Conservation (phyloP, 2,113 vertebrate genomes). For the Lanius ludovicianus region DNA sequence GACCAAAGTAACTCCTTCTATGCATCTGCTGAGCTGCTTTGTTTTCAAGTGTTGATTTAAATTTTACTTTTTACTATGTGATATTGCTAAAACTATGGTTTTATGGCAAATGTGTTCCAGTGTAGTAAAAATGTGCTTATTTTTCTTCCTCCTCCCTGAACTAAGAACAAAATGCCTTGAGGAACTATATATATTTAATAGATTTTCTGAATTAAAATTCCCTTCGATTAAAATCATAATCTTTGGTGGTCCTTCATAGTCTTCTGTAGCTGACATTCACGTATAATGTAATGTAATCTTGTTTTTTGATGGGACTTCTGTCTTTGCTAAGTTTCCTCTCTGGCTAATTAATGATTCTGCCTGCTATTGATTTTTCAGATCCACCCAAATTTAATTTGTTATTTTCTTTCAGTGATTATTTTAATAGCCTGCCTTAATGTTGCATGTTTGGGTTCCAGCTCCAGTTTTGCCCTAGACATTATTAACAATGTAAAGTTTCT, state of each 20-base stretch:
- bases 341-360: neutral
- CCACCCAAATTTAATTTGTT: neutral
- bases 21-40: neutral
- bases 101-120: conserved; percentile 51
- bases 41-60: conserved; percentile 35
- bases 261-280: neutral
- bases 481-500: neutral
- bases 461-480: neutral
- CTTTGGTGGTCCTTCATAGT: conserved; percentile 25
- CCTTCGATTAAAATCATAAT: conserved; percentile 5
- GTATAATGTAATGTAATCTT: neutral
- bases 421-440: neutral
- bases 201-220: conserved; percentile 40
- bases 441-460: neutral
- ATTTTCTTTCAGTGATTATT: neutral
- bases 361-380: neutral
- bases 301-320: neutral
- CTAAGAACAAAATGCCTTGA: conserved; percentile 48
- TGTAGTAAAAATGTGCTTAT: conserved; percentile 57
- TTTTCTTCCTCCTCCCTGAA: conserved; percentile 46
- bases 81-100: conserved; percentile 49
- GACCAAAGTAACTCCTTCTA: neutral
- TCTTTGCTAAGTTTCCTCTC: neutral
- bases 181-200: conserved; percentile 18
- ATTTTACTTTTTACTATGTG: conserved; percentile 57